Evolutionary conservation across 1,140 invertebrate species (phyloP).

Genomic region (Maniola jurtina): DNA sequence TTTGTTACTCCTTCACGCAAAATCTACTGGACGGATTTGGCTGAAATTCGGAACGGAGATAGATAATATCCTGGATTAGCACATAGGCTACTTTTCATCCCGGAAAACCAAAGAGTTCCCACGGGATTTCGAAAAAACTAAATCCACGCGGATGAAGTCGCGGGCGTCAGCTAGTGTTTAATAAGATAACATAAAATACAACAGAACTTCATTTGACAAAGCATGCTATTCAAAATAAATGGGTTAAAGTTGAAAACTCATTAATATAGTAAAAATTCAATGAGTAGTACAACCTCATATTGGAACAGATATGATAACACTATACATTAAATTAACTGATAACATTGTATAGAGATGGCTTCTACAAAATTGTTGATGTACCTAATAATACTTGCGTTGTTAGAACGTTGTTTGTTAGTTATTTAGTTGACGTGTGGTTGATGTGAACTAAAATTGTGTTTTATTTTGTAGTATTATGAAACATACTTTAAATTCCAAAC

Average conservation of each 20-base stretch:
- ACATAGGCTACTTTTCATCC: too few species aligned
- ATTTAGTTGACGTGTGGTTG: too few species aligned
- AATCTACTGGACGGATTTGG: too few species aligned
- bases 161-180: neutral
- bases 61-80: neutral
- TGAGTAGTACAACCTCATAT: constrained; percentile 8
- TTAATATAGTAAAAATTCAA: neutral
- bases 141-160: too few species aligned
- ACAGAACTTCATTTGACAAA: neutral
- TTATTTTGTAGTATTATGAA: too few species aligned
- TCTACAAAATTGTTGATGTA: neutral
- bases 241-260: constrained; percentile 19
- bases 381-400: too few species aligned
- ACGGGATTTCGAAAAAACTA: too few species aligned
- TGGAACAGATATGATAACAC: constrained; percentile 4
- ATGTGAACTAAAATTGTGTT: too few species aligned
- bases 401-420: too few species aligned
- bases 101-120: too few species aligned
- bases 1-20: too few species aligned
- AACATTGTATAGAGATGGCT: neutral
- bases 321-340: neutral
- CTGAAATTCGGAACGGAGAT: neutral
- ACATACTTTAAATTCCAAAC: too few species aligned
- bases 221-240: neutral
- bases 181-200: neutral